These are phyloP conservation scores for Anoncus sp. DNA, from an alignment of 2,888 invertebrate genomes.

Conservation along the genomic window DNA sequence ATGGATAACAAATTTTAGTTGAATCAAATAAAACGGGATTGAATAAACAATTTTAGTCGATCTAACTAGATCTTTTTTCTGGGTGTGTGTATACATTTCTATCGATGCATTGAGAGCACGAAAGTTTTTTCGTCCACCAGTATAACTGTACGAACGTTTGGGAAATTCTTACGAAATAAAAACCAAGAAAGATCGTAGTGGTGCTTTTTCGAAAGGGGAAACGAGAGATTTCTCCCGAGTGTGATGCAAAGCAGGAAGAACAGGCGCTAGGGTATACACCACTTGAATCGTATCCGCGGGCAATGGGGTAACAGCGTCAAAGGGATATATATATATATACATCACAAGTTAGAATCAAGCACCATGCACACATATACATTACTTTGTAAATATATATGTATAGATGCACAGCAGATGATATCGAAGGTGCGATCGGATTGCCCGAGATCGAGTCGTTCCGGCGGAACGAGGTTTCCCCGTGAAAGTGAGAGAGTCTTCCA, in stretches of 20 bases:
- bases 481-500: conserved; percentile 67
- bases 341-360: conserved; percentile 34
- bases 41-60: too few relatives aligned
- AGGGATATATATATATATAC: conserved; percentile 35
- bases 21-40: too few relatives aligned
- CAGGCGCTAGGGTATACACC: conserved; percentile 29
- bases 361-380: conserved; percentile 5
- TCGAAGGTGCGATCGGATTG: conserved; percentile 70
- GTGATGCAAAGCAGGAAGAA: conserved; percentile 44
- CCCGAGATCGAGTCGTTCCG: conserved; percentile 74
- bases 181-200: conserved; percentile 1
- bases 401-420: conserved; percentile 48
- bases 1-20: not conserved
- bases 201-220: conserved; percentile 25
- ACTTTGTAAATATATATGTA: conserved; percentile 10
- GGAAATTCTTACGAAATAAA: conserved; percentile 50
- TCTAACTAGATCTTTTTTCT: too few relatives aligned
- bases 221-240: conserved; percentile 16
- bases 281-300: conserved; percentile 46
- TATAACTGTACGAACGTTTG: not conserved
- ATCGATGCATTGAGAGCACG: conserved; percentile 14
- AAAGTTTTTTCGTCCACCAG: not conserved
- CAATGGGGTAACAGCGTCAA: conserved; percentile 46
- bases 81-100: not conserved
- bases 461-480: conserved; percentile 63